Conservation (phyloP, 2,113 vertebrate genomes). For the Odocoileus hemionus region DNA sequence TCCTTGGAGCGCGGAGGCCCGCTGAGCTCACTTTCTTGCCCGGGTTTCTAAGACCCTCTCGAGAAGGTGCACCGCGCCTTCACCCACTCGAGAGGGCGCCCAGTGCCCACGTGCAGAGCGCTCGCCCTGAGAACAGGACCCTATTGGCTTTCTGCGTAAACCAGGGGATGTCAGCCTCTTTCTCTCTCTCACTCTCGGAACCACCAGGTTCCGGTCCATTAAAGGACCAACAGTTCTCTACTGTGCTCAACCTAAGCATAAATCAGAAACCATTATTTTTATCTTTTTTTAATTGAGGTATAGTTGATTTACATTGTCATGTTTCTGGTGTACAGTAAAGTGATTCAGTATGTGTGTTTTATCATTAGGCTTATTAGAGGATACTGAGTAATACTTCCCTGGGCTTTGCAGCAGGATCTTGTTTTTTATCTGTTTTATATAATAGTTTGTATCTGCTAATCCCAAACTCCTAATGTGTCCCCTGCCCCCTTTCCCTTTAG, state of each 20-base stretch:
- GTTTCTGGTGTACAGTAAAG: neutral
- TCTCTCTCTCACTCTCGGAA: no score
- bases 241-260: neutral
- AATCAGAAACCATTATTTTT: neutral
- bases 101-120: no score
- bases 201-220: no score
- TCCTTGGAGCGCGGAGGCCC: no score
- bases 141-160: no score
- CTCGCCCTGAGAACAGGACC: no score
- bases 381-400: neutral
- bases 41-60: no score
- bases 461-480: neutral
- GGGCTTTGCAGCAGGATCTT: neutral
- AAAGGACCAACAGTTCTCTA: neutral
- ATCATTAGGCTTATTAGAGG: neutral
- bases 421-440: neutral
- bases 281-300: neutral
- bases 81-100: no score
- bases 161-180: no score
- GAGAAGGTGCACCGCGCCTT: no score
- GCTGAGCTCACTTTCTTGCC: no score
- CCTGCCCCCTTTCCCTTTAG: neutral
- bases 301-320: neutral
- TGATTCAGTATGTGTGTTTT: neutral
- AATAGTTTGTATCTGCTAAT: neutral